Percentiles rank a stretch among this genome's conserved stretches.
Evolutionary conservation across 2,797 vertebrate genomes (phyloP).

Genomic region (Diplodus sargus): DNA sequence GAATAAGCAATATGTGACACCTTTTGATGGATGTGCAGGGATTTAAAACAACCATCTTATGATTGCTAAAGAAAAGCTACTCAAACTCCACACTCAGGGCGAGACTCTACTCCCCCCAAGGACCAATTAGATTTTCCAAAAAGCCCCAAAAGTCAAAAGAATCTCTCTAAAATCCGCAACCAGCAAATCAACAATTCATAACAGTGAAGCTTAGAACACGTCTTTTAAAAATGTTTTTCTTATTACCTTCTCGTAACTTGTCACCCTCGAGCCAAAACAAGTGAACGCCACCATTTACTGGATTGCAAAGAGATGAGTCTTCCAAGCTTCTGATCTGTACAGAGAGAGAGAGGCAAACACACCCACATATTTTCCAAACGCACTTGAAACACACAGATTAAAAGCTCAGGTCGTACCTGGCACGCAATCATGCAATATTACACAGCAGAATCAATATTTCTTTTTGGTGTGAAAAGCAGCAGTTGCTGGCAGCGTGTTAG

Average conservation of each 20-base stretch:
- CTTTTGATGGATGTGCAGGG: too few relatives aligned
- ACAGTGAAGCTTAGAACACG: not conserved
- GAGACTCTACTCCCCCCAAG: too few relatives aligned
- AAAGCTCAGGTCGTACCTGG: not conserved
- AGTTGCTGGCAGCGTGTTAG: not conserved
- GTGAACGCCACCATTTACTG: not conserved
- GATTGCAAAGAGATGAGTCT: not conserved
- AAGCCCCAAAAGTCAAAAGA: not conserved
- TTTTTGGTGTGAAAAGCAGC: not conserved
- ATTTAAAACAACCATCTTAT: too few relatives aligned
- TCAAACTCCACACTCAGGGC: too few relatives aligned
- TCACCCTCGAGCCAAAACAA: not conserved
- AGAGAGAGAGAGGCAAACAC: not conserved
- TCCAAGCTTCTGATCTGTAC: not conserved
- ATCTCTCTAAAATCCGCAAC: not conserved
- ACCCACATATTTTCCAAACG: not conserved
- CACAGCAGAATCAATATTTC: conserved; percentile 3
- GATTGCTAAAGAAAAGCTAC: too few relatives aligned
- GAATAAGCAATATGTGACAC: too few relatives aligned
- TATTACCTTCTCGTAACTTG: not conserved
- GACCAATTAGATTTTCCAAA: not conserved
- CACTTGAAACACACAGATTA: not conserved
- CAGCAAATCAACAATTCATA: not conserved
- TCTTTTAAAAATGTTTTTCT: not conserved
- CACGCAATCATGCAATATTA: not conserved